Evolutionary conservation across 2,888 invertebrate species (phyloP).

Genomic region (Anthophora plumipes): DNA sequence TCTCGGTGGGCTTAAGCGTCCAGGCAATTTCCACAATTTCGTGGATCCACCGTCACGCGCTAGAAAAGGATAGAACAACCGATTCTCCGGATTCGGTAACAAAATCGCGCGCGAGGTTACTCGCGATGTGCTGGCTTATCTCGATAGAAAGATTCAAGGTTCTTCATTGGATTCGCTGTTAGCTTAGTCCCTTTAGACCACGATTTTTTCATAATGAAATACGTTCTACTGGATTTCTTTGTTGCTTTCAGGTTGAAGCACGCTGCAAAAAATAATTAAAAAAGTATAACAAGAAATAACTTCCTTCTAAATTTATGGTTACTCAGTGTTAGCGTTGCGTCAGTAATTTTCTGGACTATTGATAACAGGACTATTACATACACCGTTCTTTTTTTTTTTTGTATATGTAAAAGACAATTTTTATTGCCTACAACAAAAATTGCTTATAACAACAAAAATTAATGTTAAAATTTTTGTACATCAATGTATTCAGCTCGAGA

Average conservation of each 20-base stretch:
- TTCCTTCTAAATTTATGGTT: no score
- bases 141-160: constrained; percentile 4
- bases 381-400: no score
- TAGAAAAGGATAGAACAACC: constrained; percentile 29
- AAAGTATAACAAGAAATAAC: no score
- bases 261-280: not conserved
- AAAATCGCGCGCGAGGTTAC: constrained; percentile 66
- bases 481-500: no score
- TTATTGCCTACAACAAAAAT: no score
- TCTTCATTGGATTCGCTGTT: constrained; percentile 3
- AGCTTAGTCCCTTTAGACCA: constrained; percentile 16
- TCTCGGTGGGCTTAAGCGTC: constrained; percentile 76
- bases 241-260: not conserved
- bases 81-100: constrained; percentile 57
- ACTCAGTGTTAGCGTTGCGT: no score
- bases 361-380: no score
- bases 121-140: constrained; percentile 42
- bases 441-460: no score
- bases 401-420: no score
- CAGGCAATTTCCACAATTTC: constrained; percentile 69
- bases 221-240: not conserved
- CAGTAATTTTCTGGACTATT: no score
- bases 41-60: constrained; percentile 47
- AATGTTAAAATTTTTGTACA: no score
- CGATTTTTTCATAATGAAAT: not conserved